Evolutionary conservation across 2,797 vertebrate genomes (phyloP), one percentile per base, ranked within the genome.

Genomic region (Pteropus rufus): DNA sequence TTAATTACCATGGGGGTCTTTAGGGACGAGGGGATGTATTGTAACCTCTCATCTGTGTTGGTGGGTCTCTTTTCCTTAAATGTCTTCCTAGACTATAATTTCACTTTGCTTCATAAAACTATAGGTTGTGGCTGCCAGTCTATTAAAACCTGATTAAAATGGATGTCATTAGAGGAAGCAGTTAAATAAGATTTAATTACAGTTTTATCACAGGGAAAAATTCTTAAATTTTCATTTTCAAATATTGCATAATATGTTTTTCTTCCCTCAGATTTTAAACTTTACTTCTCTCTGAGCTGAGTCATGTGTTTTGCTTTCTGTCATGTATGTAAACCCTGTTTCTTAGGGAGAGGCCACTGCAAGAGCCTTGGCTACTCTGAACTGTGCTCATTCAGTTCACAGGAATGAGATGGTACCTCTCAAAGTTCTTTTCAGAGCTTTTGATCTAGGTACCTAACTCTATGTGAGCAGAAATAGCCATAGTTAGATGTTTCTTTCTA

Each of bases 71-170:
- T 93, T 88, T 98, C 52, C 56, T 97, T 81, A 94, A 87, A 67
- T 91, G 85, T 97, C 52, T 96, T 92, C 49, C 36, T 96, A 81
- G 39, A 44, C 81, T 93, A 34, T 94, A 97, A 89, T 96, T 98
- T 94, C 92, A 93, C 87, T 97, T 97, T 93, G 82, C 93, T 95
- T 95, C 92, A 79, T 96, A 95, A 93, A 97, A 70, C 94, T 97
- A 83, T 94, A 96, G 88, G 94, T 96, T 97, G 96, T 96, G 49
- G 70, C 92, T 96, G 60, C 92, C 70, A 97, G 92, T 96, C 96
- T 97, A 92, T 97, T 97, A 97, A 97, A 93, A 91, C 31, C 87
- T 95, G 95, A 96, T 97, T 97, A 95, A 97, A 98, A 91, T 96
- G 70, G 52, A 88, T 96, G 79, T 97, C 88, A 94, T 98, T 97